These are phyloP conservation scores for Sebastes itinus DNA, from an alignment of 2,797 vertebrate genomes.

Conservation along the genomic window DNA sequence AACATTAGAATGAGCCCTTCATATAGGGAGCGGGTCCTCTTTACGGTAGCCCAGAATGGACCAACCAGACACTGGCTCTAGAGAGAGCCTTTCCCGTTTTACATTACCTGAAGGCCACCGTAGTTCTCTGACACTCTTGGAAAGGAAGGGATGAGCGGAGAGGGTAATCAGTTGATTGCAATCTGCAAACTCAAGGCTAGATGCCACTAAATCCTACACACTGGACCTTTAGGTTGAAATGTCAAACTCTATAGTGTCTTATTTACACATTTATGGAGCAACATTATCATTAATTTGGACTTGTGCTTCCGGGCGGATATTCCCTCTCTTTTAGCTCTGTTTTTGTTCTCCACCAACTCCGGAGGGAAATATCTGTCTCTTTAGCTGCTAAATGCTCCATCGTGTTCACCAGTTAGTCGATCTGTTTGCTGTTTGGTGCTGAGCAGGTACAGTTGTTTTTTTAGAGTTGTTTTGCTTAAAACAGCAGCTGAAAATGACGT, in stretches of 20 bases:
- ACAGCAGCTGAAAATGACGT: background rate
- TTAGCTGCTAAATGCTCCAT: background rate
- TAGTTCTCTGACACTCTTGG: too few species aligned
- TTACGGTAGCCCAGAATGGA: too few species aligned
- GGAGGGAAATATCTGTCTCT: background rate
- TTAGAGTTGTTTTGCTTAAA: background rate
- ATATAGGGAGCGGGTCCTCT: too few species aligned
- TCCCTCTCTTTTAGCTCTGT: background rate
- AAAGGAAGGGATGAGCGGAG: too few species aligned
- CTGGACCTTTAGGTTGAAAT: background rate
- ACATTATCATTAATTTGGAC: background rate
- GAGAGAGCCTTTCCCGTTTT: accelerated
- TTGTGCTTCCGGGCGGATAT: background rate
- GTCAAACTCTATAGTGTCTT: background rate
- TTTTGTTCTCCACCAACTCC: background rate
- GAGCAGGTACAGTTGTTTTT: background rate
- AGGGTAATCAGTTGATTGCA: accelerated
- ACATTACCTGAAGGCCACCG: too few species aligned
- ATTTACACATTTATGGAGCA: background rate
- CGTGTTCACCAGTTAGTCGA: background rate
- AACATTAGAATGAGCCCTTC: too few species aligned
- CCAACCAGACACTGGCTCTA: too few species aligned
- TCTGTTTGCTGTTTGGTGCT: background rate
- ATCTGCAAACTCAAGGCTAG: too few species aligned
- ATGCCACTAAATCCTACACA: background rate